Conservation (phyloP, 2,888 invertebrate species). For the Eupithecia subumbrata region DNA sequence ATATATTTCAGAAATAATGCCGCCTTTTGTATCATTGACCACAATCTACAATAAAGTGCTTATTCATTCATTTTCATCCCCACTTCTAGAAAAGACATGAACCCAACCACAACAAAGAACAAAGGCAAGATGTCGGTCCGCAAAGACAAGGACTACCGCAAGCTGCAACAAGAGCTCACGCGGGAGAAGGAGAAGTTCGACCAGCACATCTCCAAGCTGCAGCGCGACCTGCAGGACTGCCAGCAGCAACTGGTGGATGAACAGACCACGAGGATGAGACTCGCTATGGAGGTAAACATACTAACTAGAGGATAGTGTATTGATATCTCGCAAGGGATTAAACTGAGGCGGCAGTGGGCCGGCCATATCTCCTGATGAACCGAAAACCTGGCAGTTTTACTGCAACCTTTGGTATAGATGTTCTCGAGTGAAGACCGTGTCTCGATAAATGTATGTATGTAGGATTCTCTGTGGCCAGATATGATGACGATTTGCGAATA, state of each 20-base stretch:
- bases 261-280: constrained; percentile 87
- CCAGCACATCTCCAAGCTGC: constrained; percentile 92
- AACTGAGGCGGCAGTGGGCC: too few species aligned
- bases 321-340: too few species aligned
- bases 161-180: constrained; percentile 96
- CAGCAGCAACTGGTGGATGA: constrained; percentile 91
- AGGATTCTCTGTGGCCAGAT: background rate
- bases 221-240: constrained; percentile 93
- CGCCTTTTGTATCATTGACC: background rate
- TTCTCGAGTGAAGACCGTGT: too few species aligned
- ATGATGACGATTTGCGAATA: too few species aligned
- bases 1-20: background rate
- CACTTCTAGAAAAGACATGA: constrained; percentile 81
- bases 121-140: constrained; percentile 92
- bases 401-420: too few species aligned
- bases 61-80: background rate
- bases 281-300: constrained; percentile 92
- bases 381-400: too few species aligned
- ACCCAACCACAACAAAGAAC: constrained; percentile 88
- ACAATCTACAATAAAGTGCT: background rate
- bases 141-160: constrained; percentile 97
- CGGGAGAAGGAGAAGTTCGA: constrained; percentile 97
- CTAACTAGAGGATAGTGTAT: background rate
- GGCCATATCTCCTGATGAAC: too few species aligned
- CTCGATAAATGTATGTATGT: background rate